Conservation (phyloP, 2,888 invertebrate species). For the Drosophila acutilabella region DNA sequence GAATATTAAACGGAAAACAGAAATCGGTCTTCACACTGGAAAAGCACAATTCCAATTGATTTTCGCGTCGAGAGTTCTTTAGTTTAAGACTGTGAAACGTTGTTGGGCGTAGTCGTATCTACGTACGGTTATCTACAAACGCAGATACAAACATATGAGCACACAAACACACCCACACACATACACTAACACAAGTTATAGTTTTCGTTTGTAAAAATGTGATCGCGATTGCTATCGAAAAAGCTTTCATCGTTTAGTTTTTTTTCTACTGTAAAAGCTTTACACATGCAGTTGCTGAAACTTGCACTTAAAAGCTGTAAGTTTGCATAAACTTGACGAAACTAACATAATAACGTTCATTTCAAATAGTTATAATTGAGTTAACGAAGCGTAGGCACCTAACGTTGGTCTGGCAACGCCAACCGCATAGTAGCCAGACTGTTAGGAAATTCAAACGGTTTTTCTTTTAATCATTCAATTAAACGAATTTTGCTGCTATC, state of each 20-base stretch:
- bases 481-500: no score
- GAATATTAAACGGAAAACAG: slow-evolving; percentile 41
- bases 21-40: slow-evolving; percentile 84
- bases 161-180: slow-evolving; percentile 1
- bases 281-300: slow-evolving; percentile 3
- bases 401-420: slow-evolving; percentile 11
- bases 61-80: slow-evolving; percentile 25
- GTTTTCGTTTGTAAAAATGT: slow-evolving; percentile 2
- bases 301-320: slow-evolving; percentile 3
- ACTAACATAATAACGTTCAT: background rate
- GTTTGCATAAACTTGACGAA: no score
- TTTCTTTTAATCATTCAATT: no score
- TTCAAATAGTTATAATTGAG: background rate
- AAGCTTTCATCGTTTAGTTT: background rate
- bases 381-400: background rate
- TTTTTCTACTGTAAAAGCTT: slow-evolving; percentile 8
- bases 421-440: background rate
- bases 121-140: slow-evolving; percentile 19
- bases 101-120: slow-evolving; percentile 20
- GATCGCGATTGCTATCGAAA: slow-evolving; percentile 6
- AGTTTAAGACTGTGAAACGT: slow-evolving; percentile 36
- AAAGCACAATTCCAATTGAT: slow-evolving; percentile 79
- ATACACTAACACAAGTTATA: background rate
- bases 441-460: background rate
- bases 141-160: background rate